These are phyloP conservation scores for Zygaena filipendulae DNA, from an alignment of 2,888 invertebrate genomes.

Conservation along the genomic window DNA sequence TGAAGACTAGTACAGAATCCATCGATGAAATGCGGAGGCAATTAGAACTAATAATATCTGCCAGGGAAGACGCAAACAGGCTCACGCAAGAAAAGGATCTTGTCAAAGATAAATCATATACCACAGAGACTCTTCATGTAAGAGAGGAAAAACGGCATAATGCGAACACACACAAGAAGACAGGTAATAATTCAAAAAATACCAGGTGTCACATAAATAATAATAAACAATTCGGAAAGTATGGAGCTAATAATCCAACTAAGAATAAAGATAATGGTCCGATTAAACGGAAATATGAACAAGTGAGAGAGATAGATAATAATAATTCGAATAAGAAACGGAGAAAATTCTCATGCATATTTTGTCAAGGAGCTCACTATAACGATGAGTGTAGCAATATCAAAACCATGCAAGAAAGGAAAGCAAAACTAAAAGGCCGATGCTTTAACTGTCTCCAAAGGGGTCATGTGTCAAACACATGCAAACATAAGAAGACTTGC, in stretches of 20 bases:
- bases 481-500: constrained; percentile 5
- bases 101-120: too few species aligned
- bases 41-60: constrained; percentile 12
- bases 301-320: neutral
- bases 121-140: too few species aligned
- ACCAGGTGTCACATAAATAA: too few species aligned
- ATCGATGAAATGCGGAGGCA: constrained; percentile 9
- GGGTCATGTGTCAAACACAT: constrained; percentile 3
- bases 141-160: too few species aligned
- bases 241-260: too few species aligned
- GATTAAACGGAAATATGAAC: too few species aligned
- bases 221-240: too few species aligned
- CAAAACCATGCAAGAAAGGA: constrained; percentile 4
- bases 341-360: constrained; percentile 8
- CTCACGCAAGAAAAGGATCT: constrained; percentile 1
- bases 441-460: too few species aligned
- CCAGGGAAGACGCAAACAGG: constrained; percentile 7
- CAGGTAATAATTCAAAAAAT: too few species aligned
- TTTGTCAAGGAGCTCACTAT: constrained; percentile 5
- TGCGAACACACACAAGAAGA: too few species aligned
- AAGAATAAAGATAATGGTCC: too few species aligned
- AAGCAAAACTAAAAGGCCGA: constrained; percentile 4
- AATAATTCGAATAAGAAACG: neutral
- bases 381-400: constrained; percentile 7
- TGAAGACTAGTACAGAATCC: constrained; percentile 7